Conservation (phyloP, 2,888 invertebrate genomes). For the Meandrusa payeni region DNA sequence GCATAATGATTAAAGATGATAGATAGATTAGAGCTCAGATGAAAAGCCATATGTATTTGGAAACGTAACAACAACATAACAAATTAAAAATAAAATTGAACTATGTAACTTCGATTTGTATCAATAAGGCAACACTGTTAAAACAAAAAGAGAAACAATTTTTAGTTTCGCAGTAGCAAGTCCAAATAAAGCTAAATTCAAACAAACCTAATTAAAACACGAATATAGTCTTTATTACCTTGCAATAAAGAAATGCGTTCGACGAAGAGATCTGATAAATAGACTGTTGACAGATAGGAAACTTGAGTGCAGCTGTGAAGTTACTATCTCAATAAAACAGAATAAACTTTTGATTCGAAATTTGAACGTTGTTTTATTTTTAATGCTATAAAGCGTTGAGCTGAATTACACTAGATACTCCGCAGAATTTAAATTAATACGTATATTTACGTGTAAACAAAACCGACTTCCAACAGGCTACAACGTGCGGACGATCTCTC, state of each 20-base stretch:
- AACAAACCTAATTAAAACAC: conserved; percentile 20
- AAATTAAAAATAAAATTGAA: too few relatives aligned
- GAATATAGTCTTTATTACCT: conserved; percentile 10
- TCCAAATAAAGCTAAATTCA: conserved; percentile 21
- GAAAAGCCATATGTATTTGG: too few relatives aligned
- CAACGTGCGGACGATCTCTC: too few relatives aligned
- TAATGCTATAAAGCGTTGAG: background rate
- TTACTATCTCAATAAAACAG: conserved; percentile 14
- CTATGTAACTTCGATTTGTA: too few relatives aligned
- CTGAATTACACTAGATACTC: background rate
- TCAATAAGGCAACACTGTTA: conserved; percentile 6
- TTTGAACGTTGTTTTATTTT: conserved; percentile 8
- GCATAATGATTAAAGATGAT: too few relatives aligned
- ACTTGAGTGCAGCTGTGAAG: conserved; percentile 21
- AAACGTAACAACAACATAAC: too few relatives aligned
- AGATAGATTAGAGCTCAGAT: too few relatives aligned
- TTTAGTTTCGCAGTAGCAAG: conserved; percentile 29
- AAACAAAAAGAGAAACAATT: conserved; percentile 29
- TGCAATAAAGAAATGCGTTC: conserved; percentile 10
- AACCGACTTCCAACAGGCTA: too few relatives aligned
- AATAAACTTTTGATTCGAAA: conserved; percentile 6
- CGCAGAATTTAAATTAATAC: too few relatives aligned
- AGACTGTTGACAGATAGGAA: conserved; percentile 27
- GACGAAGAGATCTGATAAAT: conserved; percentile 1
- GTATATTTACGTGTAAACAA: too few relatives aligned